phyloP scores from a whole-genome alignment of 2,113 vertebrate genomes.

The Antigone vipio region DNA sequence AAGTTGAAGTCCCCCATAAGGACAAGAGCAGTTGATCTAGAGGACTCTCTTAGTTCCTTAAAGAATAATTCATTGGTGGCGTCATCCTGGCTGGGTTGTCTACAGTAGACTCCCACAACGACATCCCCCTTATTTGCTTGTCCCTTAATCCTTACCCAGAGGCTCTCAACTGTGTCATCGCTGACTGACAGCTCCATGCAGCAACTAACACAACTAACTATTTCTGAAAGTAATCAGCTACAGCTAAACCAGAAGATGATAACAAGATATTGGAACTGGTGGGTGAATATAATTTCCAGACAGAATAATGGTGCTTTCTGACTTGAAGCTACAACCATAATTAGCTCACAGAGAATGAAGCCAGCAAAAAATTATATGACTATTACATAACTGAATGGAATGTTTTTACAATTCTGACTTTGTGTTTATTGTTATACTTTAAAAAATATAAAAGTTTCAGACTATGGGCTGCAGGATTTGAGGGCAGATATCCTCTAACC shows the following conservation, averaged over 20 bases:
- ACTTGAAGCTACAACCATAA: neutral
- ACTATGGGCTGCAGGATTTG: neutral
- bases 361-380: neutral
- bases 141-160: too few species aligned
- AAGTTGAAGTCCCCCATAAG: too few species aligned
- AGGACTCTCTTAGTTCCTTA: too few species aligned
- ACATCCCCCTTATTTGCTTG: too few species aligned
- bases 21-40: too few species aligned
- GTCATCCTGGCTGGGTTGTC: too few species aligned
- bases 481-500: neutral
- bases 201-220: neutral
- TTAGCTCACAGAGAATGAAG: neutral
- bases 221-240: neutral
- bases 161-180: too few species aligned
- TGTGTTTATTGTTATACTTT: neutral
- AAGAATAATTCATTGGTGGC: too few species aligned
- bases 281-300: neutral
- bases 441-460: neutral
- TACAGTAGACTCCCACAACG: too few species aligned
- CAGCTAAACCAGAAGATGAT: neutral
- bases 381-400: neutral
- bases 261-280: neutral
- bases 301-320: neutral
- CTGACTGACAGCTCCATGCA: too few species aligned
- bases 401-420: neutral